phyloP scores from a whole-genome alignment of 2,113 vertebrate genomes.

The Rhea americana region DNA sequence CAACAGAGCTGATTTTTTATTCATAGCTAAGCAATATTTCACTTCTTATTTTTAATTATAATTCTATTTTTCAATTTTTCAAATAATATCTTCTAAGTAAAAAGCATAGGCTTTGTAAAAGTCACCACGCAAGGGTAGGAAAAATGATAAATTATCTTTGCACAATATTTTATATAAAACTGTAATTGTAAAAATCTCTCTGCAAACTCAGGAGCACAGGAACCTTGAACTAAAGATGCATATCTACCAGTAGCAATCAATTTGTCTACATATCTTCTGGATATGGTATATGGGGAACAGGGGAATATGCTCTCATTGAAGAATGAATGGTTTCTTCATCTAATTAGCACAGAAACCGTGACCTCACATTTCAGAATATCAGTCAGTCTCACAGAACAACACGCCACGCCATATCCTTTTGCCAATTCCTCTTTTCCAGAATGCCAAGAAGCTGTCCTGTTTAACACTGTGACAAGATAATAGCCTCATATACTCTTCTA shows the following conservation, averaged over 20 bases:
- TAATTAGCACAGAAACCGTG: not conserved
- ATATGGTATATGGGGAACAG: not conserved
- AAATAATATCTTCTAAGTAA: not conserved
- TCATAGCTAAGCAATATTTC: not conserved
- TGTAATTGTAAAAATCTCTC: not conserved
- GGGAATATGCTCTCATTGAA: slow-evolving; percentile 18
- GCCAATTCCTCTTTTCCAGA: not conserved
- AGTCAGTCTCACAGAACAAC: not conserved
- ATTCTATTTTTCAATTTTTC: not conserved
- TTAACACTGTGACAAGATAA: not conserved
- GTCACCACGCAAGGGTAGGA: not conserved
- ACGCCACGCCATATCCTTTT: not conserved
- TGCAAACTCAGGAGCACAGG: not conserved
- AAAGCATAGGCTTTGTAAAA: not conserved
- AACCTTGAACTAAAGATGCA: not conserved
- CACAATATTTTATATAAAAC: not conserved
- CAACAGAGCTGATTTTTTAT: not conserved
- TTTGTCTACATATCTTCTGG: not conserved
- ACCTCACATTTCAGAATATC: slow-evolving; percentile 5
- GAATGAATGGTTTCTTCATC: slow-evolving; percentile 8
- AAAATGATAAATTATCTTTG: not conserved
- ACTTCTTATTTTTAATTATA: not conserved
- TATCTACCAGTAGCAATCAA: not conserved
- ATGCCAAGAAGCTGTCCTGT: not conserved
- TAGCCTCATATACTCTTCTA: not conserved